Base-by-base conservation (phyloP, 2,113 vertebrate genomes). In the Uropsilus gracilis region DNA sequence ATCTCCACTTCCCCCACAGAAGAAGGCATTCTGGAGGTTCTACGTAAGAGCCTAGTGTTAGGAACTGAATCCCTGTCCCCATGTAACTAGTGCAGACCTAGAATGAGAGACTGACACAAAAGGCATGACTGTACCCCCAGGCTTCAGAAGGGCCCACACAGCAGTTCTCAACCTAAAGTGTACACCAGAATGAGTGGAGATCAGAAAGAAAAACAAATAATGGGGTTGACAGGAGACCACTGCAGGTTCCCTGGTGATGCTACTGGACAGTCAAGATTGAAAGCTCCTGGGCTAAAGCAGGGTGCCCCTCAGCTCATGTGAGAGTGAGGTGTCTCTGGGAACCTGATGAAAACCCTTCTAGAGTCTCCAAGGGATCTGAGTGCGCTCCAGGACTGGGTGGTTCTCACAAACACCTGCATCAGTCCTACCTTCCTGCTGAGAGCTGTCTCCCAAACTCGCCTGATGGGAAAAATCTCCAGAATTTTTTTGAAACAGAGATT, bases 291-390 rank as follows among this genome's bases (percentile, higher is more conserved):
- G 28, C 48, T 57, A 66, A 53, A 83, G 42, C 9, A 42, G 24
- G 12, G 11, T 0, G 0, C 13, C 39, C 26, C 39, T 16, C 46
- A 66, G 1, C 48, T 13, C 20, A 13, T 7, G 6, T 8, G 4
- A 57, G 5, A 30, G 39, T 7, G 16, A 72, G 39, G 37, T 22
- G n/a, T 61, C 12, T 16, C 30, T 37, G 50, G 20, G 42, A 34
- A 14, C 39, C 37, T 37, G 14, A 57, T 24, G 34, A 71, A 63
- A 13, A 55, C 0, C 64, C 87, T 75, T 39, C 6, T 78, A 42
- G 61, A 34, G 32, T 50, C 42, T 39, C 6, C 16, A 32, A 59
- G 42, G 24, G 34, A 20, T 34, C 28, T 26, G 53, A 2, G 20
- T 39, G 42, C 30, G 5, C n/a, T 69, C 32, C 61, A 24, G 71